These are phyloP conservation scores for Ptychadena robeensis DNA, from an alignment of 2,797 vertebrate genomes.

Conservation along the genomic window DNA sequence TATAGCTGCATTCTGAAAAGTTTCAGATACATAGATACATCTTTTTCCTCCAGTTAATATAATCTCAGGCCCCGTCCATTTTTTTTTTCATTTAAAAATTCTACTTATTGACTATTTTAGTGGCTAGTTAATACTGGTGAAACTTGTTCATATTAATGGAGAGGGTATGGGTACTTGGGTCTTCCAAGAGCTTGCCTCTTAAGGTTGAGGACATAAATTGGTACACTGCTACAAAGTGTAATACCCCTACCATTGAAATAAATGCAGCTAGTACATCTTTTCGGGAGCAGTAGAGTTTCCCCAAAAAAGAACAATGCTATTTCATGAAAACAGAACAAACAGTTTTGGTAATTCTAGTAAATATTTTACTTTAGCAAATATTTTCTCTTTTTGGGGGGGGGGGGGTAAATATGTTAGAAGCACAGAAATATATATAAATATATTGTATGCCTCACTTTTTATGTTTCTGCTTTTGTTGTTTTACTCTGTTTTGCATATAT, in stretches of 20 bases:
- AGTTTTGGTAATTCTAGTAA: background rate
- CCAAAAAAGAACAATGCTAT: slow-evolving; percentile 21
- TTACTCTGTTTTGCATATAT: slow-evolving; percentile 16
- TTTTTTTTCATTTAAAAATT: too few species aligned
- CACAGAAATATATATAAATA: slow-evolving; percentile 26
- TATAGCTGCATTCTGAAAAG: background rate
- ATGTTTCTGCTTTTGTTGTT: background rate
- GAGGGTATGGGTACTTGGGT: background rate
- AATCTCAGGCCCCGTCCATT: background rate
- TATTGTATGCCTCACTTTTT: slow-evolving; percentile 8
- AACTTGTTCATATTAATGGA: background rate
- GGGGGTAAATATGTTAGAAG: slow-evolving; percentile 17
- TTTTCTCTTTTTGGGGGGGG: background rate
- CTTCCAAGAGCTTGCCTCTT: slow-evolving; percentile 21
- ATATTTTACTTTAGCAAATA: background rate
- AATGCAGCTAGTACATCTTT: background rate
- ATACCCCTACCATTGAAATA: background rate
- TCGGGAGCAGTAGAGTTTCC: background rate
- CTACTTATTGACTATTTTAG: background rate
- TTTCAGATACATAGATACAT: background rate
- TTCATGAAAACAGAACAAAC: background rate
- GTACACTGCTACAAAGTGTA: background rate
- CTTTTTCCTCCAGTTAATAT: background rate
- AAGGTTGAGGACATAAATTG: slow-evolving; percentile 2
- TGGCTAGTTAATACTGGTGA: background rate